Base-by-base conservation (phyloP, 1,140 invertebrate genomes). In the Drosophila ercepeae region DNA sequence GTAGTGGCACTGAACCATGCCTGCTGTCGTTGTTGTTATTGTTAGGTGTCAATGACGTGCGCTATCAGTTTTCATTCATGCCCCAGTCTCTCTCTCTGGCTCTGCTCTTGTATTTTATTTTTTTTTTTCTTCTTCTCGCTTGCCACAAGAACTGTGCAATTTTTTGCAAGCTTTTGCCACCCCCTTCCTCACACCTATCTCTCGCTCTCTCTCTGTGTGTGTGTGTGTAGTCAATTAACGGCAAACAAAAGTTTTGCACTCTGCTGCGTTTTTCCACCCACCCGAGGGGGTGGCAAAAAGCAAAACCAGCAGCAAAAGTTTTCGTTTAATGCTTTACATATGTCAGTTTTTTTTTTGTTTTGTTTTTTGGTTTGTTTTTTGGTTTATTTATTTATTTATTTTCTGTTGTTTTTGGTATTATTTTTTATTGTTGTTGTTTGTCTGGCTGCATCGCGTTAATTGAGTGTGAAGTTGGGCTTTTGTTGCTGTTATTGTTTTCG, bases 61-160 rank as follows among this genome's bases (percentile, higher is more conserved):
- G 82, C 82, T 86, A 82, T 82, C 82, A 81, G 82, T 78, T 86
- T 86, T 79, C 82, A 86, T 88, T 88, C 82, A 88, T 77, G 72
- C 45, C 51, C 29, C 63, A 61, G 63, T 44, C 60, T 58, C 65
- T 32, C 29, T 11, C 9, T 11, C 29, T 32, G n/a, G n/a, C n/a
- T n/a, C n/a, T n/a, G n/a, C 29, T 11, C 29, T 11, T 9, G 8
- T 9, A 3, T 8, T 11, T 9, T 32, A 3, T 32, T 11, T 1
- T 1, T 7, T 5, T 7, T 27, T 7, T 7, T 5, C 11, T 32
- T 9, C 1, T 32, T 3, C 4, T 32, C 11, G 11, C n/a, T 61
- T 70, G 53, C 64, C 67, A 58, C 50, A 53, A 19, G 61, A 23
- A 45, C 25, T 42, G 14, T 41, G 54, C 19, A 41, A 54, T 41